Conservation (phyloP, 2,113 vertebrate species). For the Macaca mulatta region DNA sequence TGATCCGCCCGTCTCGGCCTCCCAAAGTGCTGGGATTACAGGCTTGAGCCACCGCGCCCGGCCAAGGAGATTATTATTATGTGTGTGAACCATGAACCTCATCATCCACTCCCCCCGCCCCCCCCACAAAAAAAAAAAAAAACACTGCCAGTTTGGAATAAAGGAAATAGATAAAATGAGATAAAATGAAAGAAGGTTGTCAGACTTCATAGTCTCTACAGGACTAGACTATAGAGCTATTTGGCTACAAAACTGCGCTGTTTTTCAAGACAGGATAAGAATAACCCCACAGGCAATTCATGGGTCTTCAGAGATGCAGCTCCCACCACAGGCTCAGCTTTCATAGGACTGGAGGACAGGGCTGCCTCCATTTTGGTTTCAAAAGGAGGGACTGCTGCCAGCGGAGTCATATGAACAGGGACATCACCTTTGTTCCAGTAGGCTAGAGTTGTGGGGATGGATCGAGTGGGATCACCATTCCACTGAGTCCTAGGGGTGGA, state of each 20-base stretch:
- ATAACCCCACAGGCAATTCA: not conserved
- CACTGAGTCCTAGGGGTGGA: not conserved
- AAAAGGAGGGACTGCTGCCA: not conserved
- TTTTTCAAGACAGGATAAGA: not conserved
- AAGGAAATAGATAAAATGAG: not conserved
- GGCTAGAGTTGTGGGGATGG: too few relatives aligned
- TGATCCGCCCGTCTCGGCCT: too few relatives aligned
- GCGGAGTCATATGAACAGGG: not conserved
- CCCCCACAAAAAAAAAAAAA: not conserved
- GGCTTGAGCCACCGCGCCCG: too few relatives aligned
- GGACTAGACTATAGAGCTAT: not conserved
- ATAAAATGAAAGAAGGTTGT: not conserved
- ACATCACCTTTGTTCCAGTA: not conserved
- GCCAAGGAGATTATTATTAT: not conserved
- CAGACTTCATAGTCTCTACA: too few relatives aligned
- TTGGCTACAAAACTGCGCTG: not conserved
- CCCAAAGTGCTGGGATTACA: too few relatives aligned
- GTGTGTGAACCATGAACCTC: too few relatives aligned
- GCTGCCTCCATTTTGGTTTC: not conserved
- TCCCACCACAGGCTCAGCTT: too few relatives aligned
- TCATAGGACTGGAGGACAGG: too few relatives aligned
- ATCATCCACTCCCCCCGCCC: too few relatives aligned
- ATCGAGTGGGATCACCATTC: fast-evolving
- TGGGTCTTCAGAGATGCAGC: not conserved
- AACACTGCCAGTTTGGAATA: not conserved